These are phyloP conservation scores for Accipiter cooperii DNA, from an alignment of 2,113 vertebrate genomes.

Conservation along the genomic window DNA sequence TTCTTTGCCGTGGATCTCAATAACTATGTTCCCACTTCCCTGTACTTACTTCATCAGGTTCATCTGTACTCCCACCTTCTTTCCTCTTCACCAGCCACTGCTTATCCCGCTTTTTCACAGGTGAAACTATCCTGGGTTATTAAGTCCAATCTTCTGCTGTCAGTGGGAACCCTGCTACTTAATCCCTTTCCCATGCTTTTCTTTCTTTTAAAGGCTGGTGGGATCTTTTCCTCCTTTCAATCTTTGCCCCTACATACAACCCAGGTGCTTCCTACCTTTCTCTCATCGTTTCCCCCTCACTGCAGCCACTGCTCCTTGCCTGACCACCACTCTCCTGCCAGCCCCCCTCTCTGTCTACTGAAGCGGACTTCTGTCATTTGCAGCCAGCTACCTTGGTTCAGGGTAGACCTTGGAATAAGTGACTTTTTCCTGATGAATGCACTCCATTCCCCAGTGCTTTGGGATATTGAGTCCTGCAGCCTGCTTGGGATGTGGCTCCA, in stretches of 20 bases:
- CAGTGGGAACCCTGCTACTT: background rate
- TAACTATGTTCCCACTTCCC: background rate
- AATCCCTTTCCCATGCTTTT: background rate
- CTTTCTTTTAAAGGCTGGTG: background rate
- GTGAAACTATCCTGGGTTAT: background rate
- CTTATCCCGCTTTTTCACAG: fast-evolving
- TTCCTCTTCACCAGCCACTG: background rate
- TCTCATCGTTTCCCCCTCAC: background rate
- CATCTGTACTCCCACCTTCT: background rate
- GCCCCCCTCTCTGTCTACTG: background rate
- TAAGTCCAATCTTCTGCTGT: background rate
- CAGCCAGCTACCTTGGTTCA: background rate
- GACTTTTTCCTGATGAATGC: background rate
- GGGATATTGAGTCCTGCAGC: background rate
- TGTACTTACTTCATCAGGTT: background rate
- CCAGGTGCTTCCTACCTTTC: background rate
- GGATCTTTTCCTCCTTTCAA: background rate
- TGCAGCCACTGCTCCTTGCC: background rate
- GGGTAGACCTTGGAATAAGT: background rate
- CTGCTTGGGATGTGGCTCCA: background rate
- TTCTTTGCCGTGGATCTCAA: background rate
- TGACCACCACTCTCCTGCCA: background rate
- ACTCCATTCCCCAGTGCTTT: background rate
- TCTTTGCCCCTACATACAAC: background rate
- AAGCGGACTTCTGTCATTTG: background rate